Percentiles rank a stretch among this genome's conserved stretches.
Conservation (phyloP, 2,113 vertebrate species). For the Lepisosteus oculatus region DNA sequence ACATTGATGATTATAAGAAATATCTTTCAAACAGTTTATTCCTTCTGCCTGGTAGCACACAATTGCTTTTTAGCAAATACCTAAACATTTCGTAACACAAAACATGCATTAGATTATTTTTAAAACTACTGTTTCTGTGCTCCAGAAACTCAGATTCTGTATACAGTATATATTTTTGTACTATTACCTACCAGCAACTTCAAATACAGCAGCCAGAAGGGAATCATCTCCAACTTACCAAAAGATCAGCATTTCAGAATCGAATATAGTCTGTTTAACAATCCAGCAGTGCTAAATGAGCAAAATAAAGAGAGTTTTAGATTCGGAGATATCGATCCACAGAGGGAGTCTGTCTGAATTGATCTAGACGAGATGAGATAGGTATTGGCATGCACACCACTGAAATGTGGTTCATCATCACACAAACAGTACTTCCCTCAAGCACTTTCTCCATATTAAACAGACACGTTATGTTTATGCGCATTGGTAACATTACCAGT, state of each 20-base stretch:
- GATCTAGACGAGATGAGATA: conserved; percentile 18
- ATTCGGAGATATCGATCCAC: conserved; percentile 15
- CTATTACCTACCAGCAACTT: conserved; percentile 34
- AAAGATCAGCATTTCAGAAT: conserved; percentile 13
- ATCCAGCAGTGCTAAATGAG: background rate
- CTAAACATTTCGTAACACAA: conserved; percentile 13
- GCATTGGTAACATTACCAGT: background rate
- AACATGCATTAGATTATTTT: conserved; percentile 34
- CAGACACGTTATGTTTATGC: background rate
- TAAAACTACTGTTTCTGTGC: too few species aligned
- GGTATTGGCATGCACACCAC: conserved; percentile 40
- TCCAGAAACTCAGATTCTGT: too few species aligned
- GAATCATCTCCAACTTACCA: conserved; percentile 41
- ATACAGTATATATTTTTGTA: background rate
- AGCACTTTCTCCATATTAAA: conserved; percentile 8
- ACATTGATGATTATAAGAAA: conserved; percentile 51
- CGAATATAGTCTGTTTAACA: conserved; percentile 3
- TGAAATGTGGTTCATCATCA: conserved; percentile 19
- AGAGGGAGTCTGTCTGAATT: background rate
- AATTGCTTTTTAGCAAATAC: too few species aligned
- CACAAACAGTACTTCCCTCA: conserved; percentile 6
- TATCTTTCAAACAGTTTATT: too few species aligned
- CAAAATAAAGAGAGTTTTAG: conserved; percentile 1
- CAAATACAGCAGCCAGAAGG: conserved; percentile 38
- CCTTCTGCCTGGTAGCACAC: too few species aligned